phyloP scores from a whole-genome alignment of 37 sponge, comb jelly and placozoan species.

The Chondrilla cf. caribensis region DNA sequence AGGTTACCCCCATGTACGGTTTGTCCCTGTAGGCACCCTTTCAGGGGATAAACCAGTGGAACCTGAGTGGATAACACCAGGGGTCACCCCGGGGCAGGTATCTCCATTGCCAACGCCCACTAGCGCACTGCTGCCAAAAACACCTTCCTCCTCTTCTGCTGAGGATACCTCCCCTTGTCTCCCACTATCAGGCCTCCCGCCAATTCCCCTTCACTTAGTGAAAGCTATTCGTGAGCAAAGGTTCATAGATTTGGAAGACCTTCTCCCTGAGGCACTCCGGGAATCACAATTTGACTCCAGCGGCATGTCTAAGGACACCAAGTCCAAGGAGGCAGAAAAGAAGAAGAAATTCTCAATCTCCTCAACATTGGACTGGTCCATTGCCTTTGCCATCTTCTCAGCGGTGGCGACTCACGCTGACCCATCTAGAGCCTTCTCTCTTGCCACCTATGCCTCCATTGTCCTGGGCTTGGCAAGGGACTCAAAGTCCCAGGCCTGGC shows the following conservation, averaged over 20 bases:
- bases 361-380: not conserved
- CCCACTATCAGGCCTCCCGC: not conserved
- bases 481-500: not conserved
- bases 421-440: conserved; percentile 7
- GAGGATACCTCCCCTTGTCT: not conserved
- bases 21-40: too few relatives aligned
- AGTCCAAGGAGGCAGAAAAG: not conserved
- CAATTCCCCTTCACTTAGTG: not conserved
- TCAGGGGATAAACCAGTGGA: too few relatives aligned
- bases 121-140: too few relatives aligned
- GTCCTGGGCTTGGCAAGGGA: not conserved
- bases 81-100: too few relatives aligned
- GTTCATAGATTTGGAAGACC: not conserved
- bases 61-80: too few relatives aligned
- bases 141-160: too few relatives aligned
- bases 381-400: not conserved
- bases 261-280: conserved; percentile 1
- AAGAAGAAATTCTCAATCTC: not conserved
- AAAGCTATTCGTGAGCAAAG: not conserved
- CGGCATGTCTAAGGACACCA: not conserved
- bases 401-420: conserved; percentile 1
- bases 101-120: too few relatives aligned
- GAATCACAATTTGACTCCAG: not conserved
- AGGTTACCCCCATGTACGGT: too few relatives aligned
- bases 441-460: not conserved